A percentile compares a stretch with the other conserved stretches of the same genome.
phyloP scores from a whole-genome alignment of 2,113 vertebrate genomes.

The Chrysochloris asiatica region DNA sequence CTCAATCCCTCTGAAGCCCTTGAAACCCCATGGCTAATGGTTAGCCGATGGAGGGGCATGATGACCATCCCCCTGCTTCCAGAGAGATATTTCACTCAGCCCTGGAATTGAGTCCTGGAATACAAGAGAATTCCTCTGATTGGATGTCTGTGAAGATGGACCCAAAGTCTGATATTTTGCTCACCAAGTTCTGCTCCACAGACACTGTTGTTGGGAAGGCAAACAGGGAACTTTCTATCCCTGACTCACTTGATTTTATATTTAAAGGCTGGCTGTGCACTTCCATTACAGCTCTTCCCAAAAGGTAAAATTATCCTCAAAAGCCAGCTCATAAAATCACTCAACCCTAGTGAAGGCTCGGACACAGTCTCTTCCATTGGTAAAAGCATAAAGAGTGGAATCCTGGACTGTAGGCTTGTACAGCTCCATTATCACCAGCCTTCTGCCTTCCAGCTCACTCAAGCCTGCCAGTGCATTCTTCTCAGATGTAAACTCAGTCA shows the following conservation, averaged over 20 bases:
- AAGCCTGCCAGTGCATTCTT: neutral
- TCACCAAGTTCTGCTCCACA: neutral
- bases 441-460: neutral
- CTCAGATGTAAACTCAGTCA: neutral
- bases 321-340: constrained; percentile 23
- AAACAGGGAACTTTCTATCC: neutral
- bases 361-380: neutral
- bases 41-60: neutral
- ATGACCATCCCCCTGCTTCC: neutral
- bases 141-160: neutral
- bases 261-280: constrained; percentile 1
- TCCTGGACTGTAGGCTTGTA: neutral
- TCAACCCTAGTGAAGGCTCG: neutral
- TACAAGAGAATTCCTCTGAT: neutral
- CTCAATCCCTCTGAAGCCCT: neutral
- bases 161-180: neutral
- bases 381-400: neutral
- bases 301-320: neutral
- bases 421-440: rapidly evolving
- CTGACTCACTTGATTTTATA: neutral
- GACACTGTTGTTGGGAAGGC: neutral
- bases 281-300: constrained; percentile 2
- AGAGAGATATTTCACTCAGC: neutral
- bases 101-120: neutral
- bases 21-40: neutral